Evolutionary conservation across 2,888 invertebrate genomes (phyloP), one percentile per base, ranked within the genome.

Genomic region (Epistrophe eligans): DNA sequence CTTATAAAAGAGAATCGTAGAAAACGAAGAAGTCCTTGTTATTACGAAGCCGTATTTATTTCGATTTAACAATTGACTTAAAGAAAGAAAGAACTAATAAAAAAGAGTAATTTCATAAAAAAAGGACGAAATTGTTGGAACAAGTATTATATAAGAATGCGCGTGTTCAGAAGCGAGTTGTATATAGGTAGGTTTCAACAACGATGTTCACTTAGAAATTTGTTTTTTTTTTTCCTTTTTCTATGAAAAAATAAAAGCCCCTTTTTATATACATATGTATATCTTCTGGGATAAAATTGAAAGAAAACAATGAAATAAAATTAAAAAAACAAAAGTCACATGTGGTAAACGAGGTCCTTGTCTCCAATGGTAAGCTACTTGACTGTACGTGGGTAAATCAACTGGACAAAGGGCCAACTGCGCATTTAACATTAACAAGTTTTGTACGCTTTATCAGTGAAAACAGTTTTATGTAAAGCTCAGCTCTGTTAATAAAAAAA

Each of bases 1-100:
- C 83, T 83, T 55, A 55, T 38, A 45, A 87, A 82, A 35, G 32
- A 48, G 64, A n/a, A 64, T 43, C 45, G 10, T 15, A 45, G 74
- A 74, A 82, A 52, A 62, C 24, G 15, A 43, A 82, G 50, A 79
- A 83, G 71, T 87, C 83, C 83, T 87, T 83, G 83, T 79, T 76
- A 76, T 72, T 50, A 67, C 76, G 87, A 87, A 87, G 83, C 83
- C 87, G 87, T 87, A 87, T 83, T 87, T 83, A 83, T 83, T 79
- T 83, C 79, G 58, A 58, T 76, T 87, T 82, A 87, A 87, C 79
- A 87, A 87, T 71, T 79, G 74, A 74, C 62, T 72, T 58, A n/a
- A 74, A 74, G 67, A 72, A 77, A 81, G 50, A 52, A 79, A 43
- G 17, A 66, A 66, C 24, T 24, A 2, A 66, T 40, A 66, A 48